phyloP scores from a whole-genome alignment of 2,888 invertebrate genomes.

The Cremastinae sp. region DNA sequence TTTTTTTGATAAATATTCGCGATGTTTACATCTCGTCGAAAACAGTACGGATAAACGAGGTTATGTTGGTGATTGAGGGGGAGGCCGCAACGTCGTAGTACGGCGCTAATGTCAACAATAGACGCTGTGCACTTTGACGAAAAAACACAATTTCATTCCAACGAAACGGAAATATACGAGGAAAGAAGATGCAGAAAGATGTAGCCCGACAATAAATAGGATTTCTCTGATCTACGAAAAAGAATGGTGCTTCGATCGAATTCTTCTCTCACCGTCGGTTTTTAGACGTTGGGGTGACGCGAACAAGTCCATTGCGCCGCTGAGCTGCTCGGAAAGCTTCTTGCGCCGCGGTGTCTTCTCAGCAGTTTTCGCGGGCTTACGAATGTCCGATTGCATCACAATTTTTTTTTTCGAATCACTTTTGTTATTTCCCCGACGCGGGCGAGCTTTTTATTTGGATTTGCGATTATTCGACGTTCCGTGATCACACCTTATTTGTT shows the following conservation, averaged over 20 bases:
- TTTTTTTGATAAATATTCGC: neutral
- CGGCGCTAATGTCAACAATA: slow-evolving; percentile 49
- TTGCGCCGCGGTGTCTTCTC: slow-evolving; percentile 73
- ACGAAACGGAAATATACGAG: slow-evolving; percentile 64
- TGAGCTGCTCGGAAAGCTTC: slow-evolving; percentile 70
- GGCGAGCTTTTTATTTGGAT: slow-evolving; percentile 3
- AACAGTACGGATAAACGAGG: neutral
- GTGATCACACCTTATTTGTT: slow-evolving; percentile 60
- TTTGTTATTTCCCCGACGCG: slow-evolving; percentile 1
- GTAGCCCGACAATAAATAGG: slow-evolving; percentile 20
- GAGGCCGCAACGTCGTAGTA: neutral
- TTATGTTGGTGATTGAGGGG: slow-evolving; percentile 16
- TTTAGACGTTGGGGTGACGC: slow-evolving; percentile 78
- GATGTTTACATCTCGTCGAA: slow-evolving; percentile 21
- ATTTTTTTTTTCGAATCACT: neutral
- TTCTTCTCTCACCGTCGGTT: slow-evolving; percentile 76
- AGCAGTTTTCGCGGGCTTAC: slow-evolving; percentile 74
- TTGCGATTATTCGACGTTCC: slow-evolving; percentile 4
- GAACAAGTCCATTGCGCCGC: slow-evolving; percentile 77
- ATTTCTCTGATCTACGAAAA: slow-evolving; percentile 61
- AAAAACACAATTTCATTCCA: slow-evolving; percentile 50
- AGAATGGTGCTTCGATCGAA: slow-evolving; percentile 55
- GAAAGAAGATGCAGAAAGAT: slow-evolving; percentile 46
- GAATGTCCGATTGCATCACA: slow-evolving; percentile 68
- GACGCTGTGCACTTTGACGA: slow-evolving; percentile 58